Conservation (phyloP, 92 coral and sea anemone genomes). For the Parazoanthus swiftii region DNA sequence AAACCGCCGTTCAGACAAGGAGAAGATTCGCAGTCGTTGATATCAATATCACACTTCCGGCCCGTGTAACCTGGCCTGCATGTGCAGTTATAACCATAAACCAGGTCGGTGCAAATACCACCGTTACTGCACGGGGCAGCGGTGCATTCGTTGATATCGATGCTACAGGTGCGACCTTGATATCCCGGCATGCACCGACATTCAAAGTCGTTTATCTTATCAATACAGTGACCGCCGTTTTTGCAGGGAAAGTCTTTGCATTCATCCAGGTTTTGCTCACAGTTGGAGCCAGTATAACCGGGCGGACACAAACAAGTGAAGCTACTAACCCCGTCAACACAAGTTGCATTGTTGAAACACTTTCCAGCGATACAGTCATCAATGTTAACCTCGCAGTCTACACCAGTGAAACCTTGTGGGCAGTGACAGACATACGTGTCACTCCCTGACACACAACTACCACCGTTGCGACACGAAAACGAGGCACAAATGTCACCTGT, state of each 20-base stretch:
- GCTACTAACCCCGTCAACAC: conserved; percentile 62
- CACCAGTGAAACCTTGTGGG: conserved; percentile 67
- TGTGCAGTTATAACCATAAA: conserved; percentile 65
- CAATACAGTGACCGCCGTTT: conserved; percentile 67
- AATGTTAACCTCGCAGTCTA: conserved; percentile 72
- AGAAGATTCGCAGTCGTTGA: conserved; percentile 59
- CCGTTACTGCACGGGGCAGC: conserved; percentile 68
- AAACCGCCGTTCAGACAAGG: conserved; percentile 68
- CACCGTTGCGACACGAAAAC: conserved; percentile 71
- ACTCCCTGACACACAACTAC: conserved; percentile 60
- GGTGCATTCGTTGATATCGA: conserved; percentile 79
- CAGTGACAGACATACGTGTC: conserved; percentile 67
- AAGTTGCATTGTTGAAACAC: conserved; percentile 77
- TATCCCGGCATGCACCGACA: conserved; percentile 73
- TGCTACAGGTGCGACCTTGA: conserved; percentile 80
- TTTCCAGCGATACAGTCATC: conserved; percentile 65
- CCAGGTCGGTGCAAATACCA: conserved; percentile 70
- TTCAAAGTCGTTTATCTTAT: conserved; percentile 68
- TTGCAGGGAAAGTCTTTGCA: conserved; percentile 61
- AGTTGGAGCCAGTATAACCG: conserved; percentile 63
- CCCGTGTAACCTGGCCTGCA: conserved; percentile 78
- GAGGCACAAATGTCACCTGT: conserved; percentile 51
- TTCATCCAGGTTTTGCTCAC: conserved; percentile 64
- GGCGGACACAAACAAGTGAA: conserved; percentile 67
- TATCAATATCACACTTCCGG: conserved; percentile 54